Evolutionary conservation across 2,113 vertebrate species (phyloP).

Genomic region (Psettodes erumei): DNA sequence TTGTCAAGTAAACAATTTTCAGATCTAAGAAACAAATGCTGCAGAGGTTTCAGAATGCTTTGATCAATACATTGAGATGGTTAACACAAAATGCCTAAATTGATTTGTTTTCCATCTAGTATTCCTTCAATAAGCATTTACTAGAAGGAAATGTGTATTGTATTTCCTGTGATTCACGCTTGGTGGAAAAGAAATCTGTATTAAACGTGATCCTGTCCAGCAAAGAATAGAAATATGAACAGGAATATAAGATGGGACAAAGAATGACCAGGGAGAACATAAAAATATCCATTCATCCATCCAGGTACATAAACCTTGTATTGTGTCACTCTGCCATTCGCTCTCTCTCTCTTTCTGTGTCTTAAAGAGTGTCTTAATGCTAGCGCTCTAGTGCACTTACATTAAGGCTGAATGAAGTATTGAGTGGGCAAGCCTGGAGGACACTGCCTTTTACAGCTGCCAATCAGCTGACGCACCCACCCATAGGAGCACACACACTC

Average conservation of each 20-base stretch:
- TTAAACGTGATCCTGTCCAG: slow-evolving; percentile 35
- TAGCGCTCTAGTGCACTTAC: slow-evolving; percentile 71
- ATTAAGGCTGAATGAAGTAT: slow-evolving; percentile 77
- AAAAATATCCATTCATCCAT: slow-evolving; percentile 35
- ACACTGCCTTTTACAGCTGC: slow-evolving; percentile 72
- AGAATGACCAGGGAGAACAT: slow-evolving; percentile 11
- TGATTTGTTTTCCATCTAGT: slow-evolving; percentile 37
- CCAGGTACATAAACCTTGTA: slow-evolving; percentile 3
- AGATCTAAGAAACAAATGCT: slow-evolving; percentile 39
- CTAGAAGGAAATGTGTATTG: not conserved
- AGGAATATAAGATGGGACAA: not conserved
- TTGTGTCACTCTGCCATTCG: not conserved
- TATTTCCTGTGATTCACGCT: slow-evolving; percentile 27
- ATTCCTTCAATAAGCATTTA: slow-evolving; percentile 42
- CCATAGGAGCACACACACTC: slow-evolving; percentile 23
- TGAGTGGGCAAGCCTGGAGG: slow-evolving; percentile 75
- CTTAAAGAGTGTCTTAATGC: slow-evolving; percentile 60
- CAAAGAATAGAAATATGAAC: slow-evolving; percentile 16
- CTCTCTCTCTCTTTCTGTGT: slow-evolving; percentile 28
- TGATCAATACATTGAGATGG: slow-evolving; percentile 54
- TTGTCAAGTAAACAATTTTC: slow-evolving; percentile 46
- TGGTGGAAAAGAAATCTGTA: slow-evolving; percentile 10
- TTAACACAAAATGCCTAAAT: slow-evolving; percentile 30
- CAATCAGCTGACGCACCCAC: slow-evolving; percentile 64
- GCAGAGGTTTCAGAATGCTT: slow-evolving; percentile 12